Conservation (phyloP, 2,113 vertebrate genomes). For the Lucifuga dentata region DNA sequence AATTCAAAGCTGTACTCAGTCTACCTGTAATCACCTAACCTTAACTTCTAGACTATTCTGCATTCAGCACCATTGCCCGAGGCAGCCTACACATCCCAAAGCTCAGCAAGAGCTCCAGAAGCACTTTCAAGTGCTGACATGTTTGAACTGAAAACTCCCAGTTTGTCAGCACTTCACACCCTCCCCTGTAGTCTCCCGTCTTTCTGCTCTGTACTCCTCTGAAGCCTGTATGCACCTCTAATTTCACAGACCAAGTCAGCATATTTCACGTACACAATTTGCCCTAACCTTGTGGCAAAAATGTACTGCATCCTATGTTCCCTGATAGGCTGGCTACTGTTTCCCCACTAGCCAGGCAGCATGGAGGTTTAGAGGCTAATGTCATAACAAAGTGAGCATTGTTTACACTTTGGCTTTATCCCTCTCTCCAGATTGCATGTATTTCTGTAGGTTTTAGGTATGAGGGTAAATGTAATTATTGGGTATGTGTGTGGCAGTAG, state of each 20-base stretch:
- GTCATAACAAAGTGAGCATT: too few relatives aligned
- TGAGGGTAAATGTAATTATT: too few relatives aligned
- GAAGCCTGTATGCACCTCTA: conserved; percentile 35
- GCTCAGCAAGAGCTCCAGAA: conserved; percentile 59
- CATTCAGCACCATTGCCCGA: conserved; percentile 54
- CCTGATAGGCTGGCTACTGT: conserved; percentile 23
- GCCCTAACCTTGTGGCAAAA: conserved; percentile 37
- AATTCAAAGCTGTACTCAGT: conserved; percentile 15
- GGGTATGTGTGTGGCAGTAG: too few relatives aligned
- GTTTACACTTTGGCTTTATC: too few relatives aligned
- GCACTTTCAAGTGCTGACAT: conserved; percentile 74
- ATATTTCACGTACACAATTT: conserved; percentile 55
- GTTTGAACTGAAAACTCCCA: conserved; percentile 71
- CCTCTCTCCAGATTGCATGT: too few relatives aligned
- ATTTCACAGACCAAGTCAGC: conserved; percentile 66
- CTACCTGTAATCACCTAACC: conserved; percentile 58
- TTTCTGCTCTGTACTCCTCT: conserved; percentile 26
- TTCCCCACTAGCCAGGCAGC: conserved; percentile 5
- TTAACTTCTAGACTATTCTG: conserved; percentile 52
- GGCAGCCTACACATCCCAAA: conserved; percentile 60
- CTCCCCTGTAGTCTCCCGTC: conserved; percentile 53
- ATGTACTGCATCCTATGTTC: conserved; percentile 8
- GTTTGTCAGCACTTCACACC: conserved; percentile 74
- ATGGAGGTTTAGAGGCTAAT: background rate
- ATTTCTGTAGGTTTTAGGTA: too few relatives aligned